These are phyloP conservation scores for Torymus tubicola DNA, from an alignment of 2,888 invertebrate species.

Conservation along the genomic window DNA sequence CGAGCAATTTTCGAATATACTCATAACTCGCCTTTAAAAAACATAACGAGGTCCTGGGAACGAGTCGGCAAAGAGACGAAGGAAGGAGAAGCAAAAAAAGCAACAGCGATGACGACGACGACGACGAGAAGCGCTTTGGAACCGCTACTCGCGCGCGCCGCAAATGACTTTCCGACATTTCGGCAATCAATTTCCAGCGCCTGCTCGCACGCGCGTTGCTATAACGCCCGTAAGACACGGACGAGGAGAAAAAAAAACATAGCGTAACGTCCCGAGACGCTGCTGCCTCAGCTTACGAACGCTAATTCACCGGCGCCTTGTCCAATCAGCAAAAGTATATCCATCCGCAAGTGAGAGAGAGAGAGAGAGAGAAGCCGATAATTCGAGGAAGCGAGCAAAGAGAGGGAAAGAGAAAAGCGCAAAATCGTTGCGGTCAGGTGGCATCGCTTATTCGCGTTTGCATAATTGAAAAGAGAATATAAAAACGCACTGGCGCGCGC, in stretches of 20 bases:
- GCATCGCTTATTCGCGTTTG: conserved; percentile 51
- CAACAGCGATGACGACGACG: conserved; percentile 15
- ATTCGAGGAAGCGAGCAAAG: conserved; percentile 5
- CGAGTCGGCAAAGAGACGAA: background rate
- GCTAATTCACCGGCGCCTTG: conserved; percentile 57
- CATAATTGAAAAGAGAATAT: conserved; percentile 58
- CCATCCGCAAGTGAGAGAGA: conserved; percentile 29
- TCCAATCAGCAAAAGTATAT: conserved; percentile 60
- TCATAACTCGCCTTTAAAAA: conserved; percentile 18
- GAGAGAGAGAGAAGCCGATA: conserved; percentile 1
- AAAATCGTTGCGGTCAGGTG: conserved; percentile 54
- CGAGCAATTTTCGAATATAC: conserved; percentile 39
- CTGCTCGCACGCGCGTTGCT: conserved; percentile 7
- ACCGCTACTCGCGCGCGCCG: conserved; percentile 41
- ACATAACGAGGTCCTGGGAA: conserved; percentile 19
- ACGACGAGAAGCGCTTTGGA: conserved; percentile 17
- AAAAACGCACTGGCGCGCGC: conserved; percentile 29
- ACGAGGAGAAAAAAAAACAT: conserved; percentile 4
- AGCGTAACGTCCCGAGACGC: conserved; percentile 22
- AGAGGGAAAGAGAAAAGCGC: conserved; percentile 28
- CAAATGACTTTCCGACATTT: conserved; percentile 56
- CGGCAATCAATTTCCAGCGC: conserved; percentile 54
- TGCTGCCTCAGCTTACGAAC: conserved; percentile 42
- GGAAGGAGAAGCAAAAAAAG: conserved; percentile 23
- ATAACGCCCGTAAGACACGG: conserved; percentile 18